These are phyloP conservation scores for Mola mola DNA, from an alignment of 2,113 vertebrate species.

Conservation along the genomic window DNA sequence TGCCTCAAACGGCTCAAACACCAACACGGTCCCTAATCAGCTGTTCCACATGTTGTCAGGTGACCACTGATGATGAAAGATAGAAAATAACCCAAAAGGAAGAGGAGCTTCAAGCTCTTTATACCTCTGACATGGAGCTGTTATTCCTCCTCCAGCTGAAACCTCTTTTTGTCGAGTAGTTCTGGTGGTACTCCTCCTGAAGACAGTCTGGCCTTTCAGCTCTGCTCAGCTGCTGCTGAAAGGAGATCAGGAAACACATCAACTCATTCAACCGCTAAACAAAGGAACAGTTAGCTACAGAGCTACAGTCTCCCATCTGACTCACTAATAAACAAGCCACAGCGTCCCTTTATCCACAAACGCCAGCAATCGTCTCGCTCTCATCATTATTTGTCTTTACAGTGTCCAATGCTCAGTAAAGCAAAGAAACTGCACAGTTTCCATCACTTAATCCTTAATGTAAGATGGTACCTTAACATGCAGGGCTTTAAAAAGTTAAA, in stretches of 20 bases:
- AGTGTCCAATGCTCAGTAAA: too few relatives aligned
- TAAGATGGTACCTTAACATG: too few relatives aligned
- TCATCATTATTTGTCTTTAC: too few relatives aligned
- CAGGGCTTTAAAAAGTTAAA: too few relatives aligned
- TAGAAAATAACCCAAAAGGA: background rate
- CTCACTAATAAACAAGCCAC: background rate
- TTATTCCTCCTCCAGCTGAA: constrained; percentile 3
- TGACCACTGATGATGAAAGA: background rate
- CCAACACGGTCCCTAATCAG: background rate
- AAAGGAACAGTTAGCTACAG: background rate
- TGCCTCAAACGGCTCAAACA: background rate
- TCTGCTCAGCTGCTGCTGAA: constrained; percentile 21
- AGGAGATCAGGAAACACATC: constrained; percentile 26
- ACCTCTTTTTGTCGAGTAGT: constrained; percentile 7
- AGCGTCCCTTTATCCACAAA: background rate
- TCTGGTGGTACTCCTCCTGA: constrained; percentile 2
- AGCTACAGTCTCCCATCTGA: background rate
- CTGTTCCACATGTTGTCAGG: background rate
- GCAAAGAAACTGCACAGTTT: too few relatives aligned
- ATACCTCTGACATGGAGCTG: background rate
- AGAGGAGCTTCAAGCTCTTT: background rate
- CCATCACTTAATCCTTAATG: too few relatives aligned
- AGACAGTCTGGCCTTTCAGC: constrained; percentile 24
- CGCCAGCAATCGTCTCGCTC: too few relatives aligned
- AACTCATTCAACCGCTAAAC: constrained; percentile 14